phyloP scores from a whole-genome alignment of 1,140 invertebrate genomes.

The Coelopa frigida region DNA sequence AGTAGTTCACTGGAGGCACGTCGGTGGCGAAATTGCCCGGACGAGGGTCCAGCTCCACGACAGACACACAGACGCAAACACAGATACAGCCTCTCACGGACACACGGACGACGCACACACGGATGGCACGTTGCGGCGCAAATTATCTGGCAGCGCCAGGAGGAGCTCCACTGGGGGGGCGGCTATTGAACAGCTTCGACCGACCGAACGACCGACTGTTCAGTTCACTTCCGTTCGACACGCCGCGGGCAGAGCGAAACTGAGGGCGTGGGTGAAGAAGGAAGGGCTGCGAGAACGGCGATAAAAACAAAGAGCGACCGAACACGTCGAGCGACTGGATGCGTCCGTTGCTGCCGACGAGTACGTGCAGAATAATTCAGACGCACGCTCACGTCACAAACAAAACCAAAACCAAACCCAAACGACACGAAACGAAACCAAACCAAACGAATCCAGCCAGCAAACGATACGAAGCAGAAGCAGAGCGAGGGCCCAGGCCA shows the following conservation, averaged over 20 bases:
- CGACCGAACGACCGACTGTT: neutral
- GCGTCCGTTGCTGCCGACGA: constrained; percentile 44
- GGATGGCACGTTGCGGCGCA: too few species aligned
- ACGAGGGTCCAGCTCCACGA: too few species aligned
- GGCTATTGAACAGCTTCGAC: too few species aligned
- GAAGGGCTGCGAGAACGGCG: neutral
- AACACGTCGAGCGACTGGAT: constrained; percentile 20
- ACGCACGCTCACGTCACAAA: constrained; percentile 43
- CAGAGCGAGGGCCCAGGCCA: neutral
- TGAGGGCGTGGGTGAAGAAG: neutral
- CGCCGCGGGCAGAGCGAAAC: neutral
- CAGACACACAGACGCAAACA: too few species aligned
- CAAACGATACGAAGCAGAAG: neutral
- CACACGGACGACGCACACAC: too few species aligned
- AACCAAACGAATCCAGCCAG: neutral
- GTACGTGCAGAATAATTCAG: constrained; percentile 44
- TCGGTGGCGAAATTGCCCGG: too few species aligned
- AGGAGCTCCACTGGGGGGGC: too few species aligned
- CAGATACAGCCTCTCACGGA: too few species aligned
- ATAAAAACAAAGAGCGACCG: neutral
- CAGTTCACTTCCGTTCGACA: constrained; percentile 1
- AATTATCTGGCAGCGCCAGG: too few species aligned
- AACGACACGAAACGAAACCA: neutral
- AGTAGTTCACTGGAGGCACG: too few species aligned
- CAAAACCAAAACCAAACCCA: constrained; percentile 43